phyloP scores from a whole-genome alignment of 2,113 vertebrate species.

The Rhombomys opimus region DNA sequence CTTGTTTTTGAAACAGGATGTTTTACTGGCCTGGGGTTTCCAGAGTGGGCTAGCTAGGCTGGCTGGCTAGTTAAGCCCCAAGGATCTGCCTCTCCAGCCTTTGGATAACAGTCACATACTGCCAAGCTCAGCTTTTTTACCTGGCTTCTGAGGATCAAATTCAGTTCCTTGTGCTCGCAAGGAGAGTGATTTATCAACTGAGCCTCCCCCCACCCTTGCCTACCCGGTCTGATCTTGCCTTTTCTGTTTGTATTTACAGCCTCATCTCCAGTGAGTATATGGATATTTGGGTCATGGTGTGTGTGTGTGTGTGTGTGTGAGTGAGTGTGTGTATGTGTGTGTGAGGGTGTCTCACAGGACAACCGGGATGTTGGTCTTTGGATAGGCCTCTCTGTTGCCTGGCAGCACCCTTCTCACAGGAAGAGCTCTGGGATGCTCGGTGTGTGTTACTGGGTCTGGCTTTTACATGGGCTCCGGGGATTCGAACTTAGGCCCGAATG shows the following conservation, averaged over 20 bases:
- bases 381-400: background rate
- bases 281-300: too few species aligned
- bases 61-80: background rate
- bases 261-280: background rate
- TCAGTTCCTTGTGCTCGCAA: background rate
- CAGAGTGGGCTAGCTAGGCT: background rate
- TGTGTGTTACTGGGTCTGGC: background rate
- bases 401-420: background rate
- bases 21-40: background rate
- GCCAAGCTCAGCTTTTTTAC: background rate
- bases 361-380: background rate
- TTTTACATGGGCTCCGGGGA: background rate
- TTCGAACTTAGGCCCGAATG: background rate
- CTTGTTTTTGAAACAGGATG: background rate
- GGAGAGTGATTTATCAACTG: too few species aligned
- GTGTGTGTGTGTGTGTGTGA: background rate
- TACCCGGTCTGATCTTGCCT: background rate
- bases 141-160: background rate
- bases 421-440: background rate
- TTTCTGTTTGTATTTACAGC: background rate
- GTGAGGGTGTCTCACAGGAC: background rate
- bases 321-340: background rate
- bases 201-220: background rate
- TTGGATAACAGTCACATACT: background rate
- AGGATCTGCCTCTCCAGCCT: background rate